Base-by-base conservation (phyloP, 2,797 vertebrate species). In the Labeo calbasu region DNA sequence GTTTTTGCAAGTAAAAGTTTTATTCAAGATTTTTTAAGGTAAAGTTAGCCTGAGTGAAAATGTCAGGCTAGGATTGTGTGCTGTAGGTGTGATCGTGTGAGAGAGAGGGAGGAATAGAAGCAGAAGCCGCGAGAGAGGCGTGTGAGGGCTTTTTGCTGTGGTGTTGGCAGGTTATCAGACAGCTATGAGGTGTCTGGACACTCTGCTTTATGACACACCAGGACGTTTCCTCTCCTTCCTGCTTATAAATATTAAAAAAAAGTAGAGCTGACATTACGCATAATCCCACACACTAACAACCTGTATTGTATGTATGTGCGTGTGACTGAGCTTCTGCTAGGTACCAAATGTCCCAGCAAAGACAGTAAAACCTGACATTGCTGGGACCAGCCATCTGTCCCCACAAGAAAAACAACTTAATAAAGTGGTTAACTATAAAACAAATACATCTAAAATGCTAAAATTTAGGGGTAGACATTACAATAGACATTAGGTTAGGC, bases 81-180 rank as follows among this genome's bases (percentile, higher is more conserved):
- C 80, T 65, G 13, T 40, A 51, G 50, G 82, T 69, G 78, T 55
- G 61, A 79, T 40, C 0, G 19, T 43, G 73, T 48, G 82, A 83
- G 65, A 57, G 17, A 63, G 23, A 57, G 61, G 65, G 19, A 75
- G 46, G 72, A 83, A 76, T 69, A 77, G 61, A 68, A 69, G 73
- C 72, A 83, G 81, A 50, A 77, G 73, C 48, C n/a, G 51, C 23
- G 65, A 83, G 23, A 46, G 51, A 83, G 82, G 43, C 51, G 51
- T 70, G 50, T 23, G 51, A 77, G 68, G 76, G 83, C 76, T 84
- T 79, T 84, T 72, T 84, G 68, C 83, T 65, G 59, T 63, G 83
- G 82, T 84, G 76, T 79, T 84, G 83, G 83, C 83, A 84, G 83
- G 73, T 84, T 84, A 77, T 84, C 75, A 84, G 82, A 84, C 83